A percentile compares a stretch with the other conserved stretches of the same genome.
These are phyloP conservation scores for Ernsta delagoae DNA, from an alignment of 2,888 invertebrate species.

Conservation along the genomic window DNA sequence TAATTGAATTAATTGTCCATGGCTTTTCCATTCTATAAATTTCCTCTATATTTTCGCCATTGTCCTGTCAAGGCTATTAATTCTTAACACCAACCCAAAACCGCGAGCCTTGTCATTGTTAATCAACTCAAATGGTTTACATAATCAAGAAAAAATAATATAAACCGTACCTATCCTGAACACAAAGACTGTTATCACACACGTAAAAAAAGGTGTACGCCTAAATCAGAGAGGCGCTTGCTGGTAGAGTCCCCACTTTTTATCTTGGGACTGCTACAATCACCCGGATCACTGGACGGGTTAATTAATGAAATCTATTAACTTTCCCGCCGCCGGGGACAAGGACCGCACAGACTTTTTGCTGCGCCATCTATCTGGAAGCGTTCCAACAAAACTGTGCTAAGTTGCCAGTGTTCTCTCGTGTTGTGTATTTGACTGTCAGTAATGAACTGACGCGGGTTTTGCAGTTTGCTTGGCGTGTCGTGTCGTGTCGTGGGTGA, in stretches of 20 bases:
- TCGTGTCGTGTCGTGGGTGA: conserved; percentile 35
- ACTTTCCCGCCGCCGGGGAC: conserved; percentile 74
- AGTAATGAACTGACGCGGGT: conserved; percentile 5
- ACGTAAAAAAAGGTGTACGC: conserved; percentile 47
- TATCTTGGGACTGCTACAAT: conserved; percentile 75
- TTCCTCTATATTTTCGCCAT: too few species aligned
- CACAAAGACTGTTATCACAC: too few species aligned
- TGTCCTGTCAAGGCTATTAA: too few species aligned
- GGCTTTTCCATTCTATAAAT: too few species aligned
- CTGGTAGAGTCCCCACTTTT: conserved; percentile 68
- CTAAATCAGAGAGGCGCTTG: conserved; percentile 57
- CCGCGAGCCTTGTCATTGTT: too few species aligned
- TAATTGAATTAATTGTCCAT: too few species aligned
- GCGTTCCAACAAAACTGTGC: conserved; percentile 56
- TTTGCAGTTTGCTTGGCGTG: conserved; percentile 11
- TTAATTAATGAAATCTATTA: conserved; percentile 85
- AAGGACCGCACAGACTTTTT: conserved; percentile 66
- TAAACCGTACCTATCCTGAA: too few species aligned
- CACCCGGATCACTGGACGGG: conserved; percentile 82
- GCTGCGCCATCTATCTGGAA: conserved; percentile 66
- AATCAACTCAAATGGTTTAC: too few species aligned
- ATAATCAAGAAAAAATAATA: too few species aligned
- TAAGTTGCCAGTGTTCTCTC: conserved; percentile 44
- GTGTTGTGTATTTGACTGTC: conserved; percentile 25
- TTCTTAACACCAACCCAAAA: too few species aligned